Evolutionary conservation across 37 sponge, comb jelly and placozoan species (phyloP).

Genomic region (Theonella swinhoei): DNA sequence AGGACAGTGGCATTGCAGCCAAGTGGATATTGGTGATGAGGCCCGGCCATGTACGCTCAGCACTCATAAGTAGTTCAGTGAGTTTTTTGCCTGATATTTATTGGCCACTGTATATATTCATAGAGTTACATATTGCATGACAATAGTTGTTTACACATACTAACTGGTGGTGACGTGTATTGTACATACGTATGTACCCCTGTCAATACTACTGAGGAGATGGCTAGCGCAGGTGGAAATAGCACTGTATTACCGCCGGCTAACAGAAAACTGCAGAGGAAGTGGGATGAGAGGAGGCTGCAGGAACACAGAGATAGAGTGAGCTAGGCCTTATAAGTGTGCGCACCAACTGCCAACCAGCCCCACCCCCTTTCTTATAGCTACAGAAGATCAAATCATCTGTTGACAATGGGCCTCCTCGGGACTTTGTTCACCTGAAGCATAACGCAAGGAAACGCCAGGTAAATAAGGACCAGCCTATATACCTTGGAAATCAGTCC

Average conservation of each 20-base stretch:
- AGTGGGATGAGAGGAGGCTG: constrained; percentile 73
- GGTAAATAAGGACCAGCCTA: constrained; percentile 19
- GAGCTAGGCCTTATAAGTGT: not conserved
- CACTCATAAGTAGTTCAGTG: too few relatives aligned
- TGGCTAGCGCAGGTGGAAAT: constrained; percentile 40
- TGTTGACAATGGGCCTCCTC: constrained; percentile 67
- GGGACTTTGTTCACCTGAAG: constrained; percentile 67
- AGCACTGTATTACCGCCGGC: constrained; percentile 58
- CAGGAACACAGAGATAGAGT: constrained; percentile 71
- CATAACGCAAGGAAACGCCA: constrained; percentile 64
- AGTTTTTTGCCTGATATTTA: too few relatives aligned
- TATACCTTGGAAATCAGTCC: not conserved
- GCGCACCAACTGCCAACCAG: not conserved
- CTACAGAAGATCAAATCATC: constrained; percentile 60
- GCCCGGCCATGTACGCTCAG: too few relatives aligned
- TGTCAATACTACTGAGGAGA: too few relatives aligned
- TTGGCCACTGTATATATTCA: too few relatives aligned
- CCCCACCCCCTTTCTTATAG: constrained; percentile 38
- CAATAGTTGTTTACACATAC: not conserved
- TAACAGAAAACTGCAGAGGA: constrained; percentile 75
- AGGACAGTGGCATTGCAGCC: too few relatives aligned
- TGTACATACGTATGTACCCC: too few relatives aligned
- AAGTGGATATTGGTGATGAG: too few relatives aligned
- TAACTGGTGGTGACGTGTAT: not conserved
- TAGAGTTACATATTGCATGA: not conserved